These are phyloP conservation scores for Catamblyrhynchus diadema DNA, from an alignment of 2,797 vertebrate genomes.

Conservation along the genomic window DNA sequence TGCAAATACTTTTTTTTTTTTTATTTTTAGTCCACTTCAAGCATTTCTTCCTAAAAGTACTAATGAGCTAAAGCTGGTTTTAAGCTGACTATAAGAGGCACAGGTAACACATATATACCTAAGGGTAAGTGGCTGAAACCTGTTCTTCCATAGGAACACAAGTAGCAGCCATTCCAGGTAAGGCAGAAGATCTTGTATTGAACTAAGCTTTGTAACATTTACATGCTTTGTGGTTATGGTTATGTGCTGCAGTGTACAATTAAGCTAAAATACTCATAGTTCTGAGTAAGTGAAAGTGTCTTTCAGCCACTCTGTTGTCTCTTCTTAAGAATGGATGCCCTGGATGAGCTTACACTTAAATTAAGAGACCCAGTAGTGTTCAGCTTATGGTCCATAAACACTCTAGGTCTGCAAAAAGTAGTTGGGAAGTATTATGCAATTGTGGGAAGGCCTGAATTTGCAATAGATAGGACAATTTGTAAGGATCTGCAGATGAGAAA, in stretches of 20 bases:
- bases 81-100: background rate
- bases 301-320: background rate
- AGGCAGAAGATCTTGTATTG: background rate
- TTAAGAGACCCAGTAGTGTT: background rate
- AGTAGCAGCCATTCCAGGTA: background rate
- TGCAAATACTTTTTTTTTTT: accelerated
- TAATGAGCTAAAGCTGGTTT: background rate
- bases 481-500: background rate
- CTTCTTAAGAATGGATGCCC: background rate
- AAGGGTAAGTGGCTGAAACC: background rate
- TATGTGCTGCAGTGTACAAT: background rate
- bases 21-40: background rate
- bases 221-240: background rate
- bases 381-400: background rate
- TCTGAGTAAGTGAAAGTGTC: background rate
- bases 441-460: background rate
- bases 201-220: background rate
- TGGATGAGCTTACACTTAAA: background rate
- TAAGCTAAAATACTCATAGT: background rate
- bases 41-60: background rate
- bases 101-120: background rate
- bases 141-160: background rate
- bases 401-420: background rate
- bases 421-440: background rate
- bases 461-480: background rate